Conservation (phyloP, 2,888 invertebrate species). For the Bombylius discolor region DNA sequence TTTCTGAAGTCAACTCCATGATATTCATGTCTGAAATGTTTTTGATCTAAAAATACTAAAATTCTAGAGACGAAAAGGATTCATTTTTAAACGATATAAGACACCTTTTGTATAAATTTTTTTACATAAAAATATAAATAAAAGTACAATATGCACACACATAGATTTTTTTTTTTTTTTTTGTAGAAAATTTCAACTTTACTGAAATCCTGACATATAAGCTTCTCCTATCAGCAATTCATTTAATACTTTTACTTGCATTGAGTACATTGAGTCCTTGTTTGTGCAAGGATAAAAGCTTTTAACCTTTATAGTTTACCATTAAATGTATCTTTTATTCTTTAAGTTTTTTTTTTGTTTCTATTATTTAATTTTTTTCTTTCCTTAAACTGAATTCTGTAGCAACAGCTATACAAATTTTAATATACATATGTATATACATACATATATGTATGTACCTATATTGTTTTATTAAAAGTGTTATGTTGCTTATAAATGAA, state of each 20-base stretch:
- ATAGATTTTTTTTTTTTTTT: too few species aligned
- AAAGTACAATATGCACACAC: too few species aligned
- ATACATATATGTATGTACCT: neutral
- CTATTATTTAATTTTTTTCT: neutral
- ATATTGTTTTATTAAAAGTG: too few species aligned
- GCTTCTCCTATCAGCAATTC: conserved; percentile 4
- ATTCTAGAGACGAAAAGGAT: too few species aligned
- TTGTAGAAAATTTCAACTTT: neutral
- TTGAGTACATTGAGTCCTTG: neutral
- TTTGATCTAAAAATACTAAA: too few species aligned
- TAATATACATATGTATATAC: neutral
- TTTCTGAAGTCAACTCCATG: too few species aligned
- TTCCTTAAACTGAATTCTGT: neutral
- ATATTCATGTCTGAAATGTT: too few species aligned
- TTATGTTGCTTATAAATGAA: neutral
- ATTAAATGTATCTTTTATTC: conserved; percentile 3
- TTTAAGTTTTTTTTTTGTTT: neutral
- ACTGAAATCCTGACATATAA: conserved; percentile 3
- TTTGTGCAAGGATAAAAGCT: conserved; percentile 2
- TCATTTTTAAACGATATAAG: too few species aligned
- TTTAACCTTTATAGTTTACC: conserved; percentile 5
- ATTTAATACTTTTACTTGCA: neutral
- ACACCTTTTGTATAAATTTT: too few species aligned
- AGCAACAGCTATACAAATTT: too few species aligned
- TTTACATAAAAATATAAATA: too few species aligned